phyloP scores from a whole-genome alignment of 2,113 vertebrate genomes.

The Datnioides undecimradiatus region DNA sequence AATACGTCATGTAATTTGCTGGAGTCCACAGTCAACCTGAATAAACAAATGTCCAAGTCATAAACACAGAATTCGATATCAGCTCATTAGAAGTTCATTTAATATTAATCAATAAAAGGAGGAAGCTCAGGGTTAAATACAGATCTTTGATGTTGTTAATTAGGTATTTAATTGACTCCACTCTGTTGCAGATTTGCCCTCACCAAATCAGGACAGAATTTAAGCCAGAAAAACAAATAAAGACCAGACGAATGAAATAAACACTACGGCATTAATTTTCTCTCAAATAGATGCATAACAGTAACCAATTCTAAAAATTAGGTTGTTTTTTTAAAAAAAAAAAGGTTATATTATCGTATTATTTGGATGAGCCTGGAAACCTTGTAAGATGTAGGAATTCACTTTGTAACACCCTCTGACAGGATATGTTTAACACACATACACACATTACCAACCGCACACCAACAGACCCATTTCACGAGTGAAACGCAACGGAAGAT shows the following conservation, averaged over 20 bases:
- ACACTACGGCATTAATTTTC: neutral
- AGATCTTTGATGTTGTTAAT: slow-evolving; percentile 31
- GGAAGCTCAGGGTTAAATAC: neutral
- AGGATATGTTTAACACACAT: neutral
- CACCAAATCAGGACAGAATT: neutral
- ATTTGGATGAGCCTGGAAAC: neutral
- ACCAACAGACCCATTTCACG: neutral
- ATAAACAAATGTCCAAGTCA: slow-evolving; percentile 46
- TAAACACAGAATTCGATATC: slow-evolving; percentile 30
- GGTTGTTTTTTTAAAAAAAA: too few species aligned
- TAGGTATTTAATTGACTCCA: slow-evolving; percentile 23
- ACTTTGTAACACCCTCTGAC: neutral
- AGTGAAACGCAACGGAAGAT: neutral
- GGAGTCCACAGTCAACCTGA: slow-evolving; percentile 22
- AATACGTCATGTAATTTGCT: slow-evolving; percentile 37
- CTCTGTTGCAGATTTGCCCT: neutral
- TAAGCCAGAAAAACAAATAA: neutral
- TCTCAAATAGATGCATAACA: neutral
- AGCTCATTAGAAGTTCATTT: slow-evolving; percentile 29
- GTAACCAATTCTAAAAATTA: neutral
- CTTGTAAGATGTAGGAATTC: neutral
- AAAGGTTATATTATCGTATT: too few species aligned
- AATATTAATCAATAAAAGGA: slow-evolving; percentile 14
- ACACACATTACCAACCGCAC: neutral
- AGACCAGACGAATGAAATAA: too few species aligned